Base-by-base conservation (phyloP, 23 tunicate genomes). In the Aplidium turbinatum region DNA sequence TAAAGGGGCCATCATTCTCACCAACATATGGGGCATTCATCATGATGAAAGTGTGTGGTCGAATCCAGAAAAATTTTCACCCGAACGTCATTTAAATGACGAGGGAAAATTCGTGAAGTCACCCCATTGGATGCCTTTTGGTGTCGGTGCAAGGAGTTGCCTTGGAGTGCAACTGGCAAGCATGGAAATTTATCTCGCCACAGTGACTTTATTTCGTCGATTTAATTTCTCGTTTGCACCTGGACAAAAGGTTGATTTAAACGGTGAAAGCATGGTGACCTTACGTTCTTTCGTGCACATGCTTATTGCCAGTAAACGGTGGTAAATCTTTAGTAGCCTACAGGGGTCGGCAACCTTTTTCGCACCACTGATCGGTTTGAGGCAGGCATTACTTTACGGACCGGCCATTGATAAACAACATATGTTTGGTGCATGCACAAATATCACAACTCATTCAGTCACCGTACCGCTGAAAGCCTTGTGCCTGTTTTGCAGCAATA, bases 101-200 rank as follows among this genome's bases (percentile, higher is more conserved):
- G 58, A 81, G 22, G 95, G 95, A 42, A 75, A 80, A 51, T 87
- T 87, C 66, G 26, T 45, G 24, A 87, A 87, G 72, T 56, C 70
- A 1, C 70, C 70, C 19, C 30, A 65, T 48, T 45, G 46, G 78
- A 73, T 80, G 9, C 86, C 82, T 27, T 87, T 81, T 47, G 47
- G 53, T 20, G 74, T 81, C 0, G 95, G 95, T 29, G 57, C 78
- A 0, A 34, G 95, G 22, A 57, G 56, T 30, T 87, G 95, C 46
- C 46, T 81, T 0, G 95, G 95, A 18, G 64, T 57, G 39, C 85
- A 72, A 32, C 68, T 87, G 33, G 95, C 95, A 4, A 74, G 74
- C 24, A 81, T 87, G 82, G 95, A 87, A 65, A 55, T 81, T 7
- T 74, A 73, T 32, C 40, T 85, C 7, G 18, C 51, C 28, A 50